phyloP scores from a whole-genome alignment of 2,888 invertebrate genomes.

The Agrotis exclamationis region DNA sequence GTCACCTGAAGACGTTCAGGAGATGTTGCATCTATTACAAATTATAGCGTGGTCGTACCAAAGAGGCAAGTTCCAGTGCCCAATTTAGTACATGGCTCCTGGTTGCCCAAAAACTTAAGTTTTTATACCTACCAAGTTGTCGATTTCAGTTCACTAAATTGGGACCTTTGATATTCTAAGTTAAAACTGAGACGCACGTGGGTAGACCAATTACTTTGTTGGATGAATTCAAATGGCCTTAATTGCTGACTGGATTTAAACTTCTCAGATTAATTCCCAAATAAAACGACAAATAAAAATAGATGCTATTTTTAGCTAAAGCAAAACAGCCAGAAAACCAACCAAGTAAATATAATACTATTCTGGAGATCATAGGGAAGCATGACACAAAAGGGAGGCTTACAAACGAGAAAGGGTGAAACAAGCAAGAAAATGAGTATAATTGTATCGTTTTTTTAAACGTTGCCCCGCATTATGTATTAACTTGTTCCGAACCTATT shows the following conservation, averaged over 20 bases:
- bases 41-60: too few relatives aligned
- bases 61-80: background rate
- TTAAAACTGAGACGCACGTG: slow-evolving; percentile 21
- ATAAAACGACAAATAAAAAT: background rate
- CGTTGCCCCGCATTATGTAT: too few relatives aligned
- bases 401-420: too few relatives aligned
- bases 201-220: slow-evolving; percentile 26
- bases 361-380: too few relatives aligned
- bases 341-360: too few relatives aligned
- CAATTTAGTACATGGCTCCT: background rate
- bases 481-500: too few relatives aligned
- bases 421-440: too few relatives aligned
- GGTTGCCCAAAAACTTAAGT: slow-evolving; percentile 13
- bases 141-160: slow-evolving; percentile 5
- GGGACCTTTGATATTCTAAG: background rate
- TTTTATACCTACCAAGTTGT: slow-evolving; percentile 2
- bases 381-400: too few relatives aligned
- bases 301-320: slow-evolving; percentile 1
- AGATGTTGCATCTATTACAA: background rate
- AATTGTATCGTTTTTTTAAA: too few relatives aligned
- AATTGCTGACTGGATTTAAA: slow-evolving; percentile 32
- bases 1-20: background rate
- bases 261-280: slow-evolving; percentile 12
- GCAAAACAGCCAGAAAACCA: background rate
- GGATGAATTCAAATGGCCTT: slow-evolving; percentile 14